Percentiles rank a stretch among this genome's conserved stretches.
phyloP scores from a whole-genome alignment of 2,113 vertebrate genomes.

The Aegithalos caudatus region DNA sequence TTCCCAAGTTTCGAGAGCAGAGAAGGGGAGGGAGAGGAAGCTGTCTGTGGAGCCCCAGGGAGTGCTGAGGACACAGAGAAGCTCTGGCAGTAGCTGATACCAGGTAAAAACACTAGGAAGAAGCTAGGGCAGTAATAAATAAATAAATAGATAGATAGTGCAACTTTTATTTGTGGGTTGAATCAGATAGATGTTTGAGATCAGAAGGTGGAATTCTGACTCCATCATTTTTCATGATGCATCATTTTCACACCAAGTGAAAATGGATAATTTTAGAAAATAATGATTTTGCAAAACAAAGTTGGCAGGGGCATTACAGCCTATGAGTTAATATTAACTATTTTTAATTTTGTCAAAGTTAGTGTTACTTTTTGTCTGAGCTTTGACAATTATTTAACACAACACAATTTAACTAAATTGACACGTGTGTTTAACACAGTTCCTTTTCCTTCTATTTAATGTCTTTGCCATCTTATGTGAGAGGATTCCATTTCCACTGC shows the following conservation, averaged over 20 bases:
- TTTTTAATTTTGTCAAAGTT: background rate
- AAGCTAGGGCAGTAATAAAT: background rate
- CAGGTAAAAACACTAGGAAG: background rate
- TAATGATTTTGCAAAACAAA: background rate
- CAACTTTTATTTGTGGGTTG: background rate
- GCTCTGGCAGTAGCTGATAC: background rate
- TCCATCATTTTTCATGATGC: background rate
- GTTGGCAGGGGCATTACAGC: background rate
- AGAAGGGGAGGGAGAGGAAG: background rate
- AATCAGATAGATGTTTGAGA: background rate
- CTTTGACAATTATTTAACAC: background rate
- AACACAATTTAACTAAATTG: background rate
- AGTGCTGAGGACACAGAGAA: fast-evolving
- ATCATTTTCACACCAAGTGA: background rate
- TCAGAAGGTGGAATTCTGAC: background rate
- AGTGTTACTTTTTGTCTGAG: background rate
- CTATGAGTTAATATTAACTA: background rate
- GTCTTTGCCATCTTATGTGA: background rate
- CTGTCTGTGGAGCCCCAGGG: fast-evolving
- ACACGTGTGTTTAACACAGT: background rate
- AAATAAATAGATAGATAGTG: background rate
- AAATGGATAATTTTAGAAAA: background rate
- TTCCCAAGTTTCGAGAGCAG: background rate
- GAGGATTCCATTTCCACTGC: background rate
- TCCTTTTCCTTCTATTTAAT: background rate